Evolutionary conservation across 2,888 invertebrate genomes (phyloP), one percentile per base, ranked within the genome.

Genomic region (Pterobdella sp.): DNA sequence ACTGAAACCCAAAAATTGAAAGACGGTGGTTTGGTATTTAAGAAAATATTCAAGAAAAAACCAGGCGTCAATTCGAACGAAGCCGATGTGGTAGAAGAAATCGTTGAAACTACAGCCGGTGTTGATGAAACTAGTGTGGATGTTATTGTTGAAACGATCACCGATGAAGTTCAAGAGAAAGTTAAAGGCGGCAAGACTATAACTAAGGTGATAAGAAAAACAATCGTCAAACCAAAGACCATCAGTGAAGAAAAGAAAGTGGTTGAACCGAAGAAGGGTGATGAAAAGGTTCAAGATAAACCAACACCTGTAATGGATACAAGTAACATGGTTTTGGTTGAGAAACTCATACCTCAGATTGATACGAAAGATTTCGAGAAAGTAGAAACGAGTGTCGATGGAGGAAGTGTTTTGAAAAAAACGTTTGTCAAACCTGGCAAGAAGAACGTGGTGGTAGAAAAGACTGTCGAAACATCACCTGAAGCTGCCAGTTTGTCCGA

Each of bases 171-270:
- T 1, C n/a, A 18, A 22, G 26, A 42, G 29, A 68, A 49, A n/a
- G 3, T 37, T 1, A 29, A 68, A 18, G 42, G 49, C 22, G 68
- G 42, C 32, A 49, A 31, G 42, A 49, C 1, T 1, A 26, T 36
- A 1, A 42, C 32, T 26, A 68, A 42, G 49, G 29, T 37, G 31
- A 42, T 37, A 1, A 37, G 68, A 42, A 68, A 42, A 29, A 68
- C 68, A 4, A 35, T 68, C 37, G 22, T 68, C 26, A 68, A 35
- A 37, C 68, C 68, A 68, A 68, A 68, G 36, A 68, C 37, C 3
- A 26, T 37, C 3, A 34, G 22, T 26, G 68, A 42, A 42, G 42
- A 42, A 7, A 42, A 7, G 7, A 14, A 7, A 18, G 42, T 42
- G 18, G 42, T 14, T 42, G 7, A 7, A 18, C 42, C 7, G 18